These are phyloP conservation scores for Malurus splendens DNA, from an alignment of 2,797 vertebrate species.

Conservation along the genomic window DNA sequence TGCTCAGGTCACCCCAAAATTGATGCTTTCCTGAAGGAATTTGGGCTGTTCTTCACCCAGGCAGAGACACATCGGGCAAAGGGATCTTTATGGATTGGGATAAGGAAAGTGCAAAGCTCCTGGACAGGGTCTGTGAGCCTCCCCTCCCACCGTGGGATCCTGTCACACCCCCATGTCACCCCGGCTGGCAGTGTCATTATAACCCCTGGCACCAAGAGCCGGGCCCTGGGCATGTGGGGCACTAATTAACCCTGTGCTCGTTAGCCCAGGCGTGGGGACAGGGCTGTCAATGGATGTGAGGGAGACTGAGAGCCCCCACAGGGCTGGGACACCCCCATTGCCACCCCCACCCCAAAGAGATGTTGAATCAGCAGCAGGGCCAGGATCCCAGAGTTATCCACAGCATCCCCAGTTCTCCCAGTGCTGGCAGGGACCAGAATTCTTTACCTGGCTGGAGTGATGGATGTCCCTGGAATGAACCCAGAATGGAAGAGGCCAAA, in stretches of 20 bases:
- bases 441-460: background rate
- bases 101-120: background rate
- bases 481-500: background rate
- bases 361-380: rapidly evolving
- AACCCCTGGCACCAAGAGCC: background rate
- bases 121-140: rapidly evolving
- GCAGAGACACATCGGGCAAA: background rate
- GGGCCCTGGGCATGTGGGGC: background rate
- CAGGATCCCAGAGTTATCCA: background rate
- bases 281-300: background rate
- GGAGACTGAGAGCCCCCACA: background rate
- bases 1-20: background rate
- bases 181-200: background rate
- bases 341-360: background rate
- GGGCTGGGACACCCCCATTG: rapidly evolving
- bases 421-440: rapidly evolving
- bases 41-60: rapidly evolving
- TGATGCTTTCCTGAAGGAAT: rapidly evolving
- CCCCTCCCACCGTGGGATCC: rapidly evolving
- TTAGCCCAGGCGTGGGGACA: rapidly evolving
- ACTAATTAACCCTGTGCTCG: background rate
- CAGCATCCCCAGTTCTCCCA: background rate
- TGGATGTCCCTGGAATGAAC: background rate
- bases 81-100: background rate
- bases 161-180: background rate